A percentile compares a stretch with the other conserved stretches of the same genome.
phyloP scores from a whole-genome alignment of 2,797 vertebrate genomes.

The Esox lucius region DNA sequence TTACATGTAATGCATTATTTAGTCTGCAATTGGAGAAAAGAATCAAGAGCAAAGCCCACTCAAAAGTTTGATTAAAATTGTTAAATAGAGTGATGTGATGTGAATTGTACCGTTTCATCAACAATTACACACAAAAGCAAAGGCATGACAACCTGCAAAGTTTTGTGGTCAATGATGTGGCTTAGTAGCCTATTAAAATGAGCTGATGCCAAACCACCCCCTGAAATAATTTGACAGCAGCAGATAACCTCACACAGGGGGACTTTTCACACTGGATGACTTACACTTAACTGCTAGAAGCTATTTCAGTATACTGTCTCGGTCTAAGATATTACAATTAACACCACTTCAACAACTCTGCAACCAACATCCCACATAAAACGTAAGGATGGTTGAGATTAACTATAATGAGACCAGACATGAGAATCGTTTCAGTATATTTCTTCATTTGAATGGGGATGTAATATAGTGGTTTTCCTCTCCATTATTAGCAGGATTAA shows the following conservation, averaged over 20 bases:
- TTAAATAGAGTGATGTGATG: neutral
- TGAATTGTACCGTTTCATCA: neutral
- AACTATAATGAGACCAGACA: neutral
- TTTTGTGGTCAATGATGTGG: neutral
- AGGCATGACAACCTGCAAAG: neutral
- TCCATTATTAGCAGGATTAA: too few species aligned
- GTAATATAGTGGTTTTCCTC: neutral
- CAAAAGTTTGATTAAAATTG: neutral
- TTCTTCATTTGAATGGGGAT: neutral
- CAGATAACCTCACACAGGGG: neutral
- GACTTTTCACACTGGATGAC: conserved; percentile 1
- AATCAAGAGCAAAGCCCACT: neutral
- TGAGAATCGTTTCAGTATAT: neutral
- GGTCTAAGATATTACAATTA: neutral
- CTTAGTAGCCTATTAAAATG: neutral
- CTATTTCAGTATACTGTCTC: conserved; percentile 20
- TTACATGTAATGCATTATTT: neutral
- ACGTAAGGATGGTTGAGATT: neutral
- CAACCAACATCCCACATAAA: neutral
- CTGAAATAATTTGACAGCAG: neutral
- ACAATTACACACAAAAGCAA: neutral
- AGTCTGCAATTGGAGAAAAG: neutral
- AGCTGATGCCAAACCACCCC: neutral
- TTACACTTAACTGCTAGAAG: conserved; percentile 12
- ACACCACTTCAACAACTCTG: neutral